Evolutionary conservation across 2,113 vertebrate genomes (phyloP), one percentile per base, ranked within the genome.

Genomic region (Ctenomys sociabilis): DNA sequence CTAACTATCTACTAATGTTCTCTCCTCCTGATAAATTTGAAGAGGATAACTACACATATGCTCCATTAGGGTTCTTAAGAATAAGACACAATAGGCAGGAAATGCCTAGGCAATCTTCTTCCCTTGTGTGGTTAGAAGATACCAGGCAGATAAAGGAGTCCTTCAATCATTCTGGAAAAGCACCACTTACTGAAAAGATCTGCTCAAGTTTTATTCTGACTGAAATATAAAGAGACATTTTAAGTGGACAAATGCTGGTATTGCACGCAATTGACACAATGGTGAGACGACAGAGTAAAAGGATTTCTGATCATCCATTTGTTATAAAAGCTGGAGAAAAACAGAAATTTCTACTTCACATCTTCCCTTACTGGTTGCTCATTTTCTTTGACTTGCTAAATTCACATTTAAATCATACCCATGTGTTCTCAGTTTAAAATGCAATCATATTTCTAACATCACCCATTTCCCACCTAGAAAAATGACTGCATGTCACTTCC

Each of bases 11-110:
- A 61, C 37, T 59, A 95, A 70, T 93, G 73, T 54, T 94, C 91
- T 32, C 40, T 93, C 97, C 28, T 40, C 84, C 57, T 88, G 35
- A 96, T 96, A 52, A 83, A 64, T 93, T 97, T 96, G 94, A 97
- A 93, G 0, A 5, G 14, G 28, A 63, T 95, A 92, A 98, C 97
- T 96, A 97, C 54, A 82, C 95, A 97, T 78, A 68, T 22, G 2
- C 8, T 93, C 43, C n/a, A 80, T 92, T 97, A 95, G 75, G 94
- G 35, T 80, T 93, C 2, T 83, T 93, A 96, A 96, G 88, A 97
- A 89, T 80, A 93, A 91, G 17, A 94, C 26, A 83, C 81, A 30
- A 92, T 78, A 80, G 81, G 64, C 49, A 92, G 86, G 80, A 92
- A 78, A 92, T n/a, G 94, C 95, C 81, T 72, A 84, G 57, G 52